phyloP scores from a whole-genome alignment of 2,888 invertebrate species.

The Xylota sylvarum region DNA sequence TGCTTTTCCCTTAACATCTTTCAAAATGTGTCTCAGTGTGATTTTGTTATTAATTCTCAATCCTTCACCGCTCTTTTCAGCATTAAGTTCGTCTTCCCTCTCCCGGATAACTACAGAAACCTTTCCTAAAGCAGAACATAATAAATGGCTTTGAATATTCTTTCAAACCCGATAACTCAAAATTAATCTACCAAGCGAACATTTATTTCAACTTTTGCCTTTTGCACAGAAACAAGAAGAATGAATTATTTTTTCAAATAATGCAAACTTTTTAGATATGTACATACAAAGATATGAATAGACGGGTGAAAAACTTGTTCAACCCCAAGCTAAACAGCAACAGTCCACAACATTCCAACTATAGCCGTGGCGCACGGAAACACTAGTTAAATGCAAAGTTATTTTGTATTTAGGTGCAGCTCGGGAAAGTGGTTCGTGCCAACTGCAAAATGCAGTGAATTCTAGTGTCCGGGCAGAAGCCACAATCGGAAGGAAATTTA shows the following conservation, averaged over 20 bases:
- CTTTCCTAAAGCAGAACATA: background rate
- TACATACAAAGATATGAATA: background rate
- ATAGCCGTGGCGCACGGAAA: background rate
- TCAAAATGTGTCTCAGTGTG: too few relatives aligned
- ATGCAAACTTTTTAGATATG: constrained; percentile 11
- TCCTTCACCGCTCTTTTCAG: too few relatives aligned
- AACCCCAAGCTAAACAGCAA: constrained; percentile 21
- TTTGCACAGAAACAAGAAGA: background rate
- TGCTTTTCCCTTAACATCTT: too few relatives aligned
- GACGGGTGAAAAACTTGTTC: constrained; percentile 4
- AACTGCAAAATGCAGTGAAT: constrained; percentile 23
- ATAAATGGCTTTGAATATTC: constrained; percentile 12
- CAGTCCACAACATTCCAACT: constrained; percentile 15
- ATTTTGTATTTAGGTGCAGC: constrained; percentile 54
- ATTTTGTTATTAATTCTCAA: too few relatives aligned
- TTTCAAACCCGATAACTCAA: constrained; percentile 36
- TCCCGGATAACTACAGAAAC: background rate
- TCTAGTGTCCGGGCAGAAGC: constrained; percentile 28
- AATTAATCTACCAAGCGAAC: constrained; percentile 15
- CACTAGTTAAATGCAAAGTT: constrained; percentile 49
- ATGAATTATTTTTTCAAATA: constrained; percentile 21
- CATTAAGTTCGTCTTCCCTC: too few relatives aligned
- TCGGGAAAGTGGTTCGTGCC: constrained; percentile 25
- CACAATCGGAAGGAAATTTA: constrained; percentile 70
- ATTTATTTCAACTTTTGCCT: constrained; percentile 22